Base-by-base conservation (phyloP, 2,888 invertebrate species). In the Gibbula magus region DNA sequence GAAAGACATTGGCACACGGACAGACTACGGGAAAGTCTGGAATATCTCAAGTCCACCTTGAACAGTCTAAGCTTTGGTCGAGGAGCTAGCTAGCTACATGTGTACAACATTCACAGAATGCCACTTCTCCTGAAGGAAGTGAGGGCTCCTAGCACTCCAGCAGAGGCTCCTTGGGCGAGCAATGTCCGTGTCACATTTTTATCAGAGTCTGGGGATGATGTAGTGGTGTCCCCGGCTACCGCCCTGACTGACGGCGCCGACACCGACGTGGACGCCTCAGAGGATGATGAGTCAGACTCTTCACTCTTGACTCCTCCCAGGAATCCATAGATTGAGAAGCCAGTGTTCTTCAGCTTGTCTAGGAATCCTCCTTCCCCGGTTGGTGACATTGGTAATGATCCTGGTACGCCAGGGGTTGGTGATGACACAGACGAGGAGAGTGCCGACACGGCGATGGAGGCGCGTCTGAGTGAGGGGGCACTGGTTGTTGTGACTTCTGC, bases 111-210 rank as follows among this genome's bases (percentile, higher is more conserved):
- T 86, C 79, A 89, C 77, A 89, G 83, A 22, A 88, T 86, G 32
- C 88, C 88, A 79, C 85, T 88, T 70, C 86, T 82, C 10, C 87
- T 84, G 39, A 89, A 86, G 61, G 86, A 85, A 10, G 90, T 86
- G 39, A 90, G 82, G 10, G 89, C 88, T 22, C 89, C 89, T 5
- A 89, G 80, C 16, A 90, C 88, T 7, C 89, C 88, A 0, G 86
- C 81, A 52, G 86, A 79, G 51, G 83, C 81, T 29, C 83, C 84
- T 20, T 56, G 53, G n/a, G 61, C 75, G 22, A 77, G 53, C 25
- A 81, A 25, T n/a, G n/a, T 61, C 67, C 18, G 53, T 7, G 22
- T 54, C 2, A 39, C 39, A 20, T 53, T 32, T 25, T 75, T 61
- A 10, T 35, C 75, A 74, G 29, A 45, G 39, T 29, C n/a, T 16